Conservation (phyloP, 2,888 invertebrate species). For the Aporophyla lueneburgensis region DNA sequence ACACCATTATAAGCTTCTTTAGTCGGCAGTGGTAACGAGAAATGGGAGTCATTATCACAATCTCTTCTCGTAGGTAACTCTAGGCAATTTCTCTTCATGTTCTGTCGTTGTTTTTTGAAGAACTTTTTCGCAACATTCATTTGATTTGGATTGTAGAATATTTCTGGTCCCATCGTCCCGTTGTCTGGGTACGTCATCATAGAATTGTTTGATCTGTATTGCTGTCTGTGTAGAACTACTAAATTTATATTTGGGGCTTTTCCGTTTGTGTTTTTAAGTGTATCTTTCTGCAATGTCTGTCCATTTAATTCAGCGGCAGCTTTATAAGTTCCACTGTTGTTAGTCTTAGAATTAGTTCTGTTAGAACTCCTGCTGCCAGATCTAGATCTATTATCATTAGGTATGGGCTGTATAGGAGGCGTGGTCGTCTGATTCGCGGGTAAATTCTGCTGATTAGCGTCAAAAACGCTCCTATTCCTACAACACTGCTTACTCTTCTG, state of each 20-base stretch:
- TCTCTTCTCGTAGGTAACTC: constrained; percentile 92
- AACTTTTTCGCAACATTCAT: constrained; percentile 98
- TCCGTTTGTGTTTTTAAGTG: constrained; percentile 84
- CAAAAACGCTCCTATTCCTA: constrained; percentile 92
- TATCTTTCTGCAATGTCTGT: constrained; percentile 85
- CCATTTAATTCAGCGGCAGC: constrained; percentile 92
- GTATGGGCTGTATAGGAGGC: constrained; percentile 88
- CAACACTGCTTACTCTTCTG: constrained; percentile 92
- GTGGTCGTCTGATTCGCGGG: constrained; percentile 77
- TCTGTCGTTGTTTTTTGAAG: constrained; percentile 95
- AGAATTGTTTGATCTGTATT: constrained; percentile 93
- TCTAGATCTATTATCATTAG: constrained; percentile 91
- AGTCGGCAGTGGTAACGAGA: constrained; percentile 88
- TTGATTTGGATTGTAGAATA: constrained; percentile 98
- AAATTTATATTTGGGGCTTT: constrained; percentile 93
- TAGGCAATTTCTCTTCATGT: constrained; percentile 94
- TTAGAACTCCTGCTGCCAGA: constrained; percentile 93
- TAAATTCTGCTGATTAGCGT: constrained; percentile 92
- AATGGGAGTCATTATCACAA: constrained; percentile 89
- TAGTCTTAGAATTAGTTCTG: constrained; percentile 92
- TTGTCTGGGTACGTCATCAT: constrained; percentile 92
- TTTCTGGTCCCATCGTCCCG: constrained; percentile 91
- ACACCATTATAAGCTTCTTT: constrained; percentile 89
- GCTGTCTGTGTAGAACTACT: constrained; percentile 93
- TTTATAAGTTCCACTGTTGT: constrained; percentile 92